Evolutionary conservation across 1,140 invertebrate species (phyloP).

Genomic region (Teleogryllus occipitalis): DNA sequence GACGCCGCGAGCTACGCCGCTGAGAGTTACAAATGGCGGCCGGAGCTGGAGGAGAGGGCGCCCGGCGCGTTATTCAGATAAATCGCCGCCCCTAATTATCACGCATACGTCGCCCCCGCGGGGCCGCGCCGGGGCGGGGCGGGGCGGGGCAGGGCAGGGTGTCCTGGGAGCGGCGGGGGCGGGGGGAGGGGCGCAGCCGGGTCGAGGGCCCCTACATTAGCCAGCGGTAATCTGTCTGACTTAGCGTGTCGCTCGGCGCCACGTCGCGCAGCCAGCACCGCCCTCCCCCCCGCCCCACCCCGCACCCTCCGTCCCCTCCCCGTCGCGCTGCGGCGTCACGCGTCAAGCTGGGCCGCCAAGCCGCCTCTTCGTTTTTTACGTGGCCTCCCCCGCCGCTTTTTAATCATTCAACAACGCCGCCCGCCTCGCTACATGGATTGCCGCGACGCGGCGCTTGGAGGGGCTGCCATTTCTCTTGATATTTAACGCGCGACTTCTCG

Average conservation of each 20-base stretch:
- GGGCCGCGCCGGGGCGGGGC: too few species aligned
- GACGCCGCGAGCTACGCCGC: too few species aligned
- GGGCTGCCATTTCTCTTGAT: too few species aligned
- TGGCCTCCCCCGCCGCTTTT: too few species aligned
- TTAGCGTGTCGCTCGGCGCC: background rate
- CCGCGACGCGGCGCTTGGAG: too few species aligned
- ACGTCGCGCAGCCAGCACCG: background rate
- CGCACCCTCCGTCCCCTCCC: too few species aligned
- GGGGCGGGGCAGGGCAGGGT: background rate
- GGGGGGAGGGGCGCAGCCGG: too few species aligned
- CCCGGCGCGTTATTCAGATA: background rate
- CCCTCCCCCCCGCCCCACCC: background rate
- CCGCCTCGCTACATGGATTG: too few species aligned
- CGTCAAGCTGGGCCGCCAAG: too few species aligned
- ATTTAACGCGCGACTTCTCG: too few species aligned
- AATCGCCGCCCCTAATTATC: slow-evolving; percentile 3
- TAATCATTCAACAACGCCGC: too few species aligned
- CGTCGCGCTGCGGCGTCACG: too few species aligned
- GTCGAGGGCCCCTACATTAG: background rate
- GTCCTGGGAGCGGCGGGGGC: background rate
- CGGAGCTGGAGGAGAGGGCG: background rate
- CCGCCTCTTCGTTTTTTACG: background rate
- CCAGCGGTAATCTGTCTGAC: background rate
- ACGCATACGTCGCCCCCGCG: background rate
- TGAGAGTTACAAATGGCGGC: background rate